Conservation (phyloP, 2,797 vertebrate genomes). For the Gobionotothen gibberifrons region DNA sequence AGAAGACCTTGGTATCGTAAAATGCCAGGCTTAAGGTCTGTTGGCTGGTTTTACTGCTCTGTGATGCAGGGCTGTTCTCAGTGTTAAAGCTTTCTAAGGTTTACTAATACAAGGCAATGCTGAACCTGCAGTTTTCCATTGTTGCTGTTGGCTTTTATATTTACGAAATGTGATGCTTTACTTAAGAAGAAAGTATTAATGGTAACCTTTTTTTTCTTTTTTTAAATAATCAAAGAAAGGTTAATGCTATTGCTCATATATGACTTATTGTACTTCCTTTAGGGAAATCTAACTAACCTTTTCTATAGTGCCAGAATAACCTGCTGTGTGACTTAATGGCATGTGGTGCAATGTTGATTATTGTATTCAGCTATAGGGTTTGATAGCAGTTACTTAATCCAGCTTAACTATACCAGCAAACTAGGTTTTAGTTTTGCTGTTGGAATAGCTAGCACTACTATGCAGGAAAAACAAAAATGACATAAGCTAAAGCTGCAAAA, state of each 20-base stretch:
- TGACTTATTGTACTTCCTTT: neutral
- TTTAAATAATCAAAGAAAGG: neutral
- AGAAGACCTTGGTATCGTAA: conserved; percentile 94
- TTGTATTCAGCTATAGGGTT: neutral
- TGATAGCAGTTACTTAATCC: neutral
- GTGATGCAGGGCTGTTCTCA: conserved; percentile 10
- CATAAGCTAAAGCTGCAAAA: neutral
- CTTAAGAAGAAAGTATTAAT: conserved; percentile 15
- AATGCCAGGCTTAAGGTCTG: conserved; percentile 94
- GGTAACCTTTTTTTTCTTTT: neutral
- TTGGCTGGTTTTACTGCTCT: conserved; percentile 48
- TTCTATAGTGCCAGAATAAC: conserved; percentile 9
- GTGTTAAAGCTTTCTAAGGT: neutral
- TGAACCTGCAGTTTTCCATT: conserved; percentile 1
- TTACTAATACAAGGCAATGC: conserved; percentile 14
- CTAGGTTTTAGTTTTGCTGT: conserved; percentile 28
- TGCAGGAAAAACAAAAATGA: conserved; percentile 3
- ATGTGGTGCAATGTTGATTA: neutral
- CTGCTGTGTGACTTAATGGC: neutral
- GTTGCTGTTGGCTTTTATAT: neutral
- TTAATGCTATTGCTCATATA: neutral
- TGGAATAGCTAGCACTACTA: conserved; percentile 20
- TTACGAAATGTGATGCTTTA: conserved; percentile 1
- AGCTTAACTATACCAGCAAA: conserved; percentile 23
- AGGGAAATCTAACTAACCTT: conserved; percentile 3